Conservation (phyloP, 2,113 vertebrate genomes). For the Pardalotus punctatus region DNA sequence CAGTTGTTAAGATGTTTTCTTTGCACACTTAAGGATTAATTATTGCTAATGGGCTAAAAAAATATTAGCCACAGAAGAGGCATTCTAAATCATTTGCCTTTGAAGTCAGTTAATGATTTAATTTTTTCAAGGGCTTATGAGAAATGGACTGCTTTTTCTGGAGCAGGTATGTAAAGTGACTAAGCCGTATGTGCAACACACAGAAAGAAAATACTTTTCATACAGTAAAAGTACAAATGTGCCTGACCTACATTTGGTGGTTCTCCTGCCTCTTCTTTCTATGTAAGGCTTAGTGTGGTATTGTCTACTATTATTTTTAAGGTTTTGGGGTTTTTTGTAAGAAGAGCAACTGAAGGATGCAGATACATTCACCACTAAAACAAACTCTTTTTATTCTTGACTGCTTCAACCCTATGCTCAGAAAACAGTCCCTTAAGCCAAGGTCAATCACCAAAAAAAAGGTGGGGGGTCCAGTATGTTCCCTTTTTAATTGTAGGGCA, state of each 20-base stretch:
- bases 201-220: not conserved
- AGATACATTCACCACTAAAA: slow-evolving; percentile 41
- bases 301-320: slow-evolving; percentile 27
- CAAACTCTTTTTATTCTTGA: slow-evolving; percentile 21
- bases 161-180: not conserved
- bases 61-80: not conserved
- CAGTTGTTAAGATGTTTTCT: not conserved
- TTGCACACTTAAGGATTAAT: not conserved
- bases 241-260: not conserved
- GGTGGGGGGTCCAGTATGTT: slow-evolving; percentile 55
- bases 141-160: not conserved
- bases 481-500: slow-evolving; percentile 64
- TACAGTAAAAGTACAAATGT: not conserved
- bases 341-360: not conserved
- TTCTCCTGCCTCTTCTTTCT: not conserved
- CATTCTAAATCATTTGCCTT: slow-evolving; percentile 2
- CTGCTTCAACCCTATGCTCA: slow-evolving; percentile 53
- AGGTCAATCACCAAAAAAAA: slow-evolving; percentile 65
- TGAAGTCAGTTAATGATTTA: not conserved
- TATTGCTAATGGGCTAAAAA: not conserved
- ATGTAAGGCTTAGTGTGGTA: not conserved
- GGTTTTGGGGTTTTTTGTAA: not conserved
- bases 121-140: not conserved
- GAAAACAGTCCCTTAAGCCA: slow-evolving; percentile 47
- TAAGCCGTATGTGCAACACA: not conserved